A percentile compares a stretch with the other conserved stretches of the same genome.
Conservation (phyloP, 2,888 invertebrate species). For the Drosophila seclusa region DNA sequence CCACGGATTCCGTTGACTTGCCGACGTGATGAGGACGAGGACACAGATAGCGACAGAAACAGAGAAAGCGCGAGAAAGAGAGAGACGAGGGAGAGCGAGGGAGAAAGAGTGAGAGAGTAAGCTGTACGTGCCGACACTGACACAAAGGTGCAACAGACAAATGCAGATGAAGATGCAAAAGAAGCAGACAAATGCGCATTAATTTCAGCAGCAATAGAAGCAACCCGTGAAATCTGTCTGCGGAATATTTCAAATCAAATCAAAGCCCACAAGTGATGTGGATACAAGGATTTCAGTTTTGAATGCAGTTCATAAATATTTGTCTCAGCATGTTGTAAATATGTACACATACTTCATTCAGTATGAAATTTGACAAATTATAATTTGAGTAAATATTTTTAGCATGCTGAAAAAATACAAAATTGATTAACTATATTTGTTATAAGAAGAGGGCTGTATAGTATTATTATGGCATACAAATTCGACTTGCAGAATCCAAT, state of each 20-base stretch:
- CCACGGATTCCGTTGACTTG: conserved; percentile 43
- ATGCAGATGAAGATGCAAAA: conserved; percentile 37
- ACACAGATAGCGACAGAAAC: conserved; percentile 2
- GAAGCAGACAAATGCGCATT: conserved; percentile 36
- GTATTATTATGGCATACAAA: background rate
- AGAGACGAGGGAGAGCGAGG: background rate
- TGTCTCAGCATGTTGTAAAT: background rate
- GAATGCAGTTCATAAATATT: conserved; percentile 25
- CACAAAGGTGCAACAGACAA: conserved; percentile 43
- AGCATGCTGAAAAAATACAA: background rate
- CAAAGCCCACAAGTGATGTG: background rate
- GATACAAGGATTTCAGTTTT: conserved; percentile 6
- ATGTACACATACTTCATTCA: background rate
- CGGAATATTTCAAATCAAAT: conserved; percentile 10
- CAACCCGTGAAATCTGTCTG: conserved; percentile 18
- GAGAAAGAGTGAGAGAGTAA: background rate
- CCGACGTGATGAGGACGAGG: conserved; percentile 40
- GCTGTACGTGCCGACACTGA: conserved; percentile 21
- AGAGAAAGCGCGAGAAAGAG: background rate
- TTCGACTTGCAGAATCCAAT: no score
- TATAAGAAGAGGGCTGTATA: background rate
- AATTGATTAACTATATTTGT: background rate
- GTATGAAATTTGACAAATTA: conserved; percentile 4
- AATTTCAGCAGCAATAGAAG: conserved; percentile 25
- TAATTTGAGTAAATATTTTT: background rate